A percentile compares a stretch with the other conserved stretches of the same genome.
Conservation (phyloP, 2,888 invertebrate species). For the Sminthurinus aureus region DNA sequence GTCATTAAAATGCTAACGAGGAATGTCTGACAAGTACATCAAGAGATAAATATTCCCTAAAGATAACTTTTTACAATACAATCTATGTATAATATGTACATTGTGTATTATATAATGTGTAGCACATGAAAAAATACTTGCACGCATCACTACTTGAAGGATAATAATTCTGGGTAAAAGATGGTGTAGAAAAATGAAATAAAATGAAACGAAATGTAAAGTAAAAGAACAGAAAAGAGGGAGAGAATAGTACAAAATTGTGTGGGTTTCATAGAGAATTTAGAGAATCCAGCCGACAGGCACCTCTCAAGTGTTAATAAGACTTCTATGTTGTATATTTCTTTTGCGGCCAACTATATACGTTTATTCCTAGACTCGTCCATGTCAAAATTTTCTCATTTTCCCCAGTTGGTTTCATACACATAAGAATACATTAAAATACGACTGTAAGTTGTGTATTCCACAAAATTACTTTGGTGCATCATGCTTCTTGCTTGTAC, state of each 20-base stretch:
- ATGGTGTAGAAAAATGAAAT: not conserved
- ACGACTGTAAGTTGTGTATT: too few species aligned
- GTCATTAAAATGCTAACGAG: constrained; percentile 31
- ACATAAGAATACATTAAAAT: not conserved
- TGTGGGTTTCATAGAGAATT: constrained; percentile 11
- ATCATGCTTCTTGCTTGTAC: too few species aligned
- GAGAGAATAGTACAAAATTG: constrained; percentile 14
- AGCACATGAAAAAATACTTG: constrained; percentile 15
- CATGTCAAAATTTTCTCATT: not conserved
- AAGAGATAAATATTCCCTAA: constrained; percentile 5
- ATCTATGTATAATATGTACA: not conserved
- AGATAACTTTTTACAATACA: constrained; percentile 13
- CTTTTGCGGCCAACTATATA: too few species aligned
- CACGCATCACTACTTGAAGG: constrained; percentile 23
- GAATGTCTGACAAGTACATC: constrained; percentile 13
- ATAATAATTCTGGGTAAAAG: not conserved
- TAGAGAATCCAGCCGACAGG: constrained; percentile 15
- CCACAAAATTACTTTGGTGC: too few species aligned
- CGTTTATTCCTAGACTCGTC: too few species aligned
- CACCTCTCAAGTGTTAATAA: constrained; percentile 43
- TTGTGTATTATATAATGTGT: too few species aligned
- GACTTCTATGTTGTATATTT: constrained; percentile 8
- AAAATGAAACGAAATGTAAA: not conserved
- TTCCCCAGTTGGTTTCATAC: not conserved
- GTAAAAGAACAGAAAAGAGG: constrained; percentile 19